Evolutionary conservation across 2,113 vertebrate species (phyloP).

Genomic region (Percina caprodes): DNA sequence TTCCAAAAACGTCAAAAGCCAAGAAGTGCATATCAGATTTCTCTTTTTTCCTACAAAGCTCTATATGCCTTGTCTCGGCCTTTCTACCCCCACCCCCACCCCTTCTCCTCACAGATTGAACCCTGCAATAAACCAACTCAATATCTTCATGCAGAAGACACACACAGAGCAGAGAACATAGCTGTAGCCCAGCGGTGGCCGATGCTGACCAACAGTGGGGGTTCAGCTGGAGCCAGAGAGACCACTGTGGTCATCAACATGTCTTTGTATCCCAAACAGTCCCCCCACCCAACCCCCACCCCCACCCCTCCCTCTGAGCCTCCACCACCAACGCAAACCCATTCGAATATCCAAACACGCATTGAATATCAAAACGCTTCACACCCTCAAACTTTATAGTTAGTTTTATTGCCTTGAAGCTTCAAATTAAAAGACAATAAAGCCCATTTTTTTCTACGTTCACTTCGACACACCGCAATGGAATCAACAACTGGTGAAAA

Average conservation of each 20-base stretch:
- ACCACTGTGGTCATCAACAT: conserved; percentile 60
- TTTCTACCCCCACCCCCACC: not conserved
- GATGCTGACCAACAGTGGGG: conserved; percentile 44
- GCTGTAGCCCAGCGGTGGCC: conserved; percentile 52
- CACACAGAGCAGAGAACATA: conserved; percentile 28
- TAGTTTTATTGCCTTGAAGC: conserved; percentile 39
- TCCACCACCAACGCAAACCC: conserved; percentile 27
- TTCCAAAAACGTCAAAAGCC: conserved; percentile 43
- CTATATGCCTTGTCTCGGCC: not conserved
- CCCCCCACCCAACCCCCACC: not conserved
- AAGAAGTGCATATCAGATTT: conserved; percentile 50
- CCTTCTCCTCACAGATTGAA: conserved; percentile 5
- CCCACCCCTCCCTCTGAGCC: conserved; percentile 20
- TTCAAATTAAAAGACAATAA: conserved; percentile 52
- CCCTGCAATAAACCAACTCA: conserved; percentile 26
- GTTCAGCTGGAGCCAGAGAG: conserved; percentile 68
- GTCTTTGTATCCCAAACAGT: conserved; percentile 74
- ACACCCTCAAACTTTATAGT: conserved; percentile 25
- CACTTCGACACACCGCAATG: conserved; percentile 4
- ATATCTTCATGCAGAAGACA: not conserved
- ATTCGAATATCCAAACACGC: conserved; percentile 46
- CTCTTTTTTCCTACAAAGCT: conserved; percentile 56
- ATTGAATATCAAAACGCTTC: conserved; percentile 27
- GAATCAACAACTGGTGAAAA: conserved; percentile 30
- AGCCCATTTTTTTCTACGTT: conserved; percentile 2